These are phyloP conservation scores for Aulostomus chinensis DNA, from an alignment of 2,797 vertebrate species.

Conservation along the genomic window DNA sequence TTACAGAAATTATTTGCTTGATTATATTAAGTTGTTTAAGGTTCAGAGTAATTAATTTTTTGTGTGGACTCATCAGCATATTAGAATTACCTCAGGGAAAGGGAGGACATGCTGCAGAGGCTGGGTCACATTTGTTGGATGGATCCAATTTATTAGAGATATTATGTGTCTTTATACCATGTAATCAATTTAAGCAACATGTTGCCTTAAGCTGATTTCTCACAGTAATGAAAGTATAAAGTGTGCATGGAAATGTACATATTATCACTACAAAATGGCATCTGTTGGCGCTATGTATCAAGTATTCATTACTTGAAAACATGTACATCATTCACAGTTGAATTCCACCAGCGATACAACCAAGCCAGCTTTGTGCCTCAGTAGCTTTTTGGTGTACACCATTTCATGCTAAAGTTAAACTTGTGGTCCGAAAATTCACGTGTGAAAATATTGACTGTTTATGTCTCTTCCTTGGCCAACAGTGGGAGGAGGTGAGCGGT, in stretches of 20 bases:
- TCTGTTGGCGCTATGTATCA: conserved; percentile 1
- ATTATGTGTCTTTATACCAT: conserved; percentile 30
- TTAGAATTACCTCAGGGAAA: conserved; percentile 1
- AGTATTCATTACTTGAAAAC: conserved; percentile 35
- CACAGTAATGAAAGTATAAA: conserved; percentile 35
- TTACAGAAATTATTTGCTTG: neutral
- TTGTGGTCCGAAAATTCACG: neutral
- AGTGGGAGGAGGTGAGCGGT: conserved; percentile 99
- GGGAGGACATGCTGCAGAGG: neutral
- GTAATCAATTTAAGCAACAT: conserved; percentile 51
- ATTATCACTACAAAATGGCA: conserved; percentile 21
- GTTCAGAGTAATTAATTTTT: neutral
- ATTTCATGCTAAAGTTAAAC: no score
- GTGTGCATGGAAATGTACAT: conserved; percentile 31
- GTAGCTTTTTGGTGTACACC: no score
- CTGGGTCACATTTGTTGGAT: conserved; percentile 27
- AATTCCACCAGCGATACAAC: no score
- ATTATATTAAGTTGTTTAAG: neutral
- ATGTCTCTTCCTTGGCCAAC: conserved; percentile 40
- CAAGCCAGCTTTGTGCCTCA: no score
- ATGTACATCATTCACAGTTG: conserved; percentile 23
- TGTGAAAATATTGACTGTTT: conserved; percentile 11
- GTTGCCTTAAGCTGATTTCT: conserved; percentile 38
- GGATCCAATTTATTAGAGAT: conserved; percentile 31
- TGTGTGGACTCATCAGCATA: neutral